phyloP scores from a whole-genome alignment of 2,797 vertebrate species.

The Menidia menidia region DNA sequence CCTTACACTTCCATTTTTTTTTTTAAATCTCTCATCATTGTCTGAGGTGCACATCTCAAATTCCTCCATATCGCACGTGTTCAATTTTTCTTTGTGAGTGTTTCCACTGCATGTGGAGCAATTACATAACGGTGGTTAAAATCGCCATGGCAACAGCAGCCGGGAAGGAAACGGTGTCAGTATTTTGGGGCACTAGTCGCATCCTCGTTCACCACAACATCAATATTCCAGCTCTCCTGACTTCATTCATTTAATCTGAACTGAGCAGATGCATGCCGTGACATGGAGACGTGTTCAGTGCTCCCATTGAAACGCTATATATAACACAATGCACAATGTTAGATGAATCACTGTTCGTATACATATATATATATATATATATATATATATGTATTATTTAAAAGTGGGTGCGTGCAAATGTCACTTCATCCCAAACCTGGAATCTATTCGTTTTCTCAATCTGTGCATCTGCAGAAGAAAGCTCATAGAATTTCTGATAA shows the following conservation, averaged over 20 bases:
- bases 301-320: too few species aligned
- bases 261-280: too few species aligned
- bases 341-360: not conserved
- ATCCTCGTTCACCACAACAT: conserved; percentile 4
- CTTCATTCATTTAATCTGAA: conserved; percentile 27
- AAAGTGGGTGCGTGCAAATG: not conserved
- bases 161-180: conserved; percentile 42
- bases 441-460: conserved; percentile 6
- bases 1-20: conserved; percentile 6
- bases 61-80: not conserved
- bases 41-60: not conserved
- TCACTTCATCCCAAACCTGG: not conserved
- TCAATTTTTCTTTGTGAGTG: conserved; percentile 38
- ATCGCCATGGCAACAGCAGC: conserved; percentile 76
- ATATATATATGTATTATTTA: conserved; percentile 12
- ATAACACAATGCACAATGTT: conserved; percentile 2
- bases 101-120: conserved; percentile 65
- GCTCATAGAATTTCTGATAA: conserved; percentile 16
- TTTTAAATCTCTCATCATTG: not conserved
- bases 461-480: conserved; percentile 4
- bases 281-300: not conserved
- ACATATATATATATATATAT: conserved; percentile 10
- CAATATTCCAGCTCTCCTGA: not conserved
- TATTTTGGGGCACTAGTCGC: conserved; percentile 22
- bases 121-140: conserved; percentile 72